A percentile compares a stretch with the other conserved stretches of the same genome.
Evolutionary conservation across 1,140 invertebrate genomes (phyloP).

Genomic region (Diorhabda sublineata): DNA sequence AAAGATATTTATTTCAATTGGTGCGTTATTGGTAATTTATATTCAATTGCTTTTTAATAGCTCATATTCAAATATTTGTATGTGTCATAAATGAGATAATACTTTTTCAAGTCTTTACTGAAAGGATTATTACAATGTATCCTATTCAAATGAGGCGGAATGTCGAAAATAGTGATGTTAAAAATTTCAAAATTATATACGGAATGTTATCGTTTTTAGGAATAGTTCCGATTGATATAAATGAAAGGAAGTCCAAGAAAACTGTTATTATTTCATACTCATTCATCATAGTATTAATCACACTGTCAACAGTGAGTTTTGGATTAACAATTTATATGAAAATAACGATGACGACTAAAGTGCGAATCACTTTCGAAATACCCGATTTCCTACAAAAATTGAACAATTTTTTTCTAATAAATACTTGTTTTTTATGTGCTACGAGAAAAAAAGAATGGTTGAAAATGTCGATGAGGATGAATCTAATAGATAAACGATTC

Average conservation of each 20-base stretch:
- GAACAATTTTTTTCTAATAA: neutral
- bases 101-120: too few relatives aligned
- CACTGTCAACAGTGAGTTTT: neutral
- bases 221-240: neutral
- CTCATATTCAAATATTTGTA: too few relatives aligned
- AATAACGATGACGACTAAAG: neutral
- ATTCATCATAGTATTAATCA: neutral
- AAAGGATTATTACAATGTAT: too few relatives aligned
- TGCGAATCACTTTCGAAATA: neutral
- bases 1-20: too few relatives aligned
- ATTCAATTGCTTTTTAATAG: too few relatives aligned
- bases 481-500: neutral
- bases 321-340: neutral
- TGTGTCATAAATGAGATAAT: too few relatives aligned
- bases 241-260: neutral
- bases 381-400: neutral
- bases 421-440: neutral
- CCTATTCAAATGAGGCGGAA: too few relatives aligned
- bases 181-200: neutral
- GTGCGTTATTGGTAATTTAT: too few relatives aligned
- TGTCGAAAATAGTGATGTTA: neutral
- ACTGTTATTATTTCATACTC: neutral
- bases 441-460: neutral
- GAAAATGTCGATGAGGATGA: neutral
- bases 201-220: neutral